Conservation (phyloP, 1,140 invertebrate genomes). For the Octopus bimaculoides region DNA sequence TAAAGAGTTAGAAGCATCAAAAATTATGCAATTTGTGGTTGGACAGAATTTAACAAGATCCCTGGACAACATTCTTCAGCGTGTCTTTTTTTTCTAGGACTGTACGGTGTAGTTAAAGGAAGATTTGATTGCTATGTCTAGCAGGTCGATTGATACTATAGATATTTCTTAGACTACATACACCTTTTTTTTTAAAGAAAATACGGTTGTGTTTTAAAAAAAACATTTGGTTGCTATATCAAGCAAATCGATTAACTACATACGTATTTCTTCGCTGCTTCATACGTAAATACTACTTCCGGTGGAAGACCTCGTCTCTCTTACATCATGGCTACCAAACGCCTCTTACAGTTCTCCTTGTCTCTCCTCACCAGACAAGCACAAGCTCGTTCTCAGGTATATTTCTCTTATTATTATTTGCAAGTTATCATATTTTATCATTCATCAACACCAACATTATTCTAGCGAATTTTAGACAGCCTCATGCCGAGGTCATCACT, state of each 20-base stretch:
- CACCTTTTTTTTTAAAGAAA: background rate
- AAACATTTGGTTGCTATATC: background rate
- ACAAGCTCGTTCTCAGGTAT: background rate
- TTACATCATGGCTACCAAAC: background rate
- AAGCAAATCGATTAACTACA: background rate
- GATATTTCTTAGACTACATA: no score
- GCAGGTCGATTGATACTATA: no score
- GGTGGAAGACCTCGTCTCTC: background rate
- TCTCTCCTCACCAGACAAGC: background rate
- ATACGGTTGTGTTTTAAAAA: background rate
- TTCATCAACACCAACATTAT: background rate
- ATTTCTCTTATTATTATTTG: background rate
- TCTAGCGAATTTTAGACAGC: background rate
- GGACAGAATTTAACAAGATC: no score
- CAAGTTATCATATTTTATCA: no score
- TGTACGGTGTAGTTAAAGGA: no score
- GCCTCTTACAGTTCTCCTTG: background rate
- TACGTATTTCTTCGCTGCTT: background rate
- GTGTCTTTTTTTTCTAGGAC: no score
- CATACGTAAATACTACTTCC: background rate
- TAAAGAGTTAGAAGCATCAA: no score
- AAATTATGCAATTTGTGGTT: no score
- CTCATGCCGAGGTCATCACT: background rate
- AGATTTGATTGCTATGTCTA: no score
- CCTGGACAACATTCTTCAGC: no score